These are phyloP conservation scores for Xenopus laevis DNA, from an alignment of 2,113 vertebrate species.

Conservation along the genomic window DNA sequence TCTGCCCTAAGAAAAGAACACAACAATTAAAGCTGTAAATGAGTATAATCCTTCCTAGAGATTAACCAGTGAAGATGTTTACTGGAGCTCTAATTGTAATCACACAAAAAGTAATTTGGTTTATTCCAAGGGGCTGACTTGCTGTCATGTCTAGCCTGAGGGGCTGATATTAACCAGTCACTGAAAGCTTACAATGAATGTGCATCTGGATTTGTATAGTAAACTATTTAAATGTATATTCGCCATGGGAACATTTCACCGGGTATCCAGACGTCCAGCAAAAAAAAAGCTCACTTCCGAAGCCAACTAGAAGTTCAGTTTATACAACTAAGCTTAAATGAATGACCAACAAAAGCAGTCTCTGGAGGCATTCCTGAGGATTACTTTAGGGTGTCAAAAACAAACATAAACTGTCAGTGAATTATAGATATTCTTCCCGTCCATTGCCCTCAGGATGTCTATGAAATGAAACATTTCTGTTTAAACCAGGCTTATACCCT, in stretches of 20 bases:
- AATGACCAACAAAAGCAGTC: background rate
- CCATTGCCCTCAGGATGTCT: conserved; percentile 37
- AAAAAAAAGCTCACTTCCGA: no score
- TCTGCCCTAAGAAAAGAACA: no score
- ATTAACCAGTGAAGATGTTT: background rate
- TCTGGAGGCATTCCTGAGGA: conserved; percentile 6
- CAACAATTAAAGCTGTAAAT: conserved; percentile 10
- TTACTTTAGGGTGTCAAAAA: conserved; percentile 16
- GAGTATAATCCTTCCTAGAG: background rate
- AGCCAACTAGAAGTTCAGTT: background rate
- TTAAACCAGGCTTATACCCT: conserved; percentile 23
- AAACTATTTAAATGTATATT: conserved; percentile 37
- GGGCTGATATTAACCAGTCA: conserved; percentile 39
- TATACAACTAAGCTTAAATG: conserved; percentile 1
- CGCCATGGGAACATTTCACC: conserved; percentile 6
- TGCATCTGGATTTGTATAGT: conserved; percentile 46
- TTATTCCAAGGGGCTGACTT: conserved; percentile 10
- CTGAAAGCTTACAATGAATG: conserved; percentile 26
- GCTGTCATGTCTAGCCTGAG: conserved; percentile 20
- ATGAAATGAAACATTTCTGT: conserved; percentile 32
- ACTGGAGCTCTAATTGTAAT: background rate
- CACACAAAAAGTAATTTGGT: background rate
- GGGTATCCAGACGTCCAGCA: conserved; percentile 2
- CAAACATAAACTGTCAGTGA: conserved; percentile 37
- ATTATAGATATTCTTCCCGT: conserved; percentile 15